These are phyloP conservation scores for Diarsia brunnea DNA, from an alignment of 2,888 invertebrate genomes.

Conservation along the genomic window DNA sequence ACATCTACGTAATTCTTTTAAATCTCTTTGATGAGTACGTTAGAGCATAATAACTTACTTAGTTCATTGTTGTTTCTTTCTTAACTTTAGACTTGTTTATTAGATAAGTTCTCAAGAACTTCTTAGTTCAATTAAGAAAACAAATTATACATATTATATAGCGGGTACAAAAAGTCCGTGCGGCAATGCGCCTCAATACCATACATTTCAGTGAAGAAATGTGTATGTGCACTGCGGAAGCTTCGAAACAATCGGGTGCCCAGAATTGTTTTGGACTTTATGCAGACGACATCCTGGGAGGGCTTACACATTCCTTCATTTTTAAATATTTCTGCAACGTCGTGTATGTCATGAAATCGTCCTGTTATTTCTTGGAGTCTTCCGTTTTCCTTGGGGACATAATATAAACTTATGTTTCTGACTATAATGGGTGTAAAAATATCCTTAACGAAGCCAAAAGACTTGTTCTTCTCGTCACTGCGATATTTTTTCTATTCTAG, in stretches of 20 bases:
- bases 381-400: not conserved
- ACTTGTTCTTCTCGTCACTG: too few relatives aligned
- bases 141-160: conserved; percentile 19
- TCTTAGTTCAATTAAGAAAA: conserved; percentile 52
- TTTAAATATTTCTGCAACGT: conserved; percentile 36
- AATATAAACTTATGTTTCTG: not conserved
- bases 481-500: too few relatives aligned
- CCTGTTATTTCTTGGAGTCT: conserved; percentile 10
- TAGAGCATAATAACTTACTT: not conserved
- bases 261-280: conserved; percentile 59
- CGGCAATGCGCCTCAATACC: conserved; percentile 47
- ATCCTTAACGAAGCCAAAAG: too few relatives aligned
- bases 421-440: too few relatives aligned
- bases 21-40: not conserved
- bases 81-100: not conserved
- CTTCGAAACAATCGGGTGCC: conserved; percentile 56
- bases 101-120: not conserved
- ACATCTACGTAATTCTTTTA: not conserved
- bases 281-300: conserved; percentile 42
- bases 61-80: not conserved
- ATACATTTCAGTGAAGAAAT: conserved; percentile 61
- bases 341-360: not conserved
- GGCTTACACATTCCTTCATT: conserved; percentile 47
- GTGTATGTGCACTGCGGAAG: conserved; percentile 47
- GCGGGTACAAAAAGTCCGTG: conserved; percentile 30